A percentile compares a stretch with the other conserved stretches of the same genome.
These are phyloP conservation scores for Bubalus kerabau DNA, from an alignment of 2,113 vertebrate genomes.

Conservation along the genomic window DNA sequence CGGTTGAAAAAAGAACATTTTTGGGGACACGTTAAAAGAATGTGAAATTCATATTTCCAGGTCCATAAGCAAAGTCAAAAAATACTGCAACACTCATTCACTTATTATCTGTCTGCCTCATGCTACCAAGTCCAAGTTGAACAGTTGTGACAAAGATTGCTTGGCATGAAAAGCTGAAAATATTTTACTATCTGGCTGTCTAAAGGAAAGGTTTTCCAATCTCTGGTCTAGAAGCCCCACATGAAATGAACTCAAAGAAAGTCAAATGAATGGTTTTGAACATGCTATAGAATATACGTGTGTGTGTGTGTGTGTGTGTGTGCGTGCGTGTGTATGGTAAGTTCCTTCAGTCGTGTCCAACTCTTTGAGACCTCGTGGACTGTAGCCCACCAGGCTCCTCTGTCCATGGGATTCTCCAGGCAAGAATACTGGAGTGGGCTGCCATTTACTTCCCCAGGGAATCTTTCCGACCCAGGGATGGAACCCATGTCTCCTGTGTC, in stretches of 20 bases:
- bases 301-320: fast-evolving
- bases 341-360: background rate
- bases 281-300: fast-evolving
- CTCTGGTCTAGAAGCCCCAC: background rate
- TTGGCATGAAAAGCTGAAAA: background rate
- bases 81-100: fast-evolving
- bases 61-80: too few relatives aligned
- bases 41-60: fast-evolving
- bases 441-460: background rate
- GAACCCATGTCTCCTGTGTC: background rate
- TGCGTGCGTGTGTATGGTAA: fast-evolving
- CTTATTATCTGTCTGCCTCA: fast-evolving
- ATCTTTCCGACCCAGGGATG: fast-evolving
- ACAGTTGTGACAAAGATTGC: fast-evolving
- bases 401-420: background rate
- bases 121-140: fast-evolving
- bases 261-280: background rate
- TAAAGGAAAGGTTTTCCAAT: fast-evolving
- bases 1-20: background rate
- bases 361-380: background rate
- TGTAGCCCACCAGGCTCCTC: background rate
- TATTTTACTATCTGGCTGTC: too few relatives aligned
- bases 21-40: fast-evolving
- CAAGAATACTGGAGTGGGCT: background rate
- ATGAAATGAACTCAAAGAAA: background rate